These are phyloP conservation scores for Cetonia aurata DNA, from an alignment of 2,888 invertebrate genomes.

Conservation along the genomic window DNA sequence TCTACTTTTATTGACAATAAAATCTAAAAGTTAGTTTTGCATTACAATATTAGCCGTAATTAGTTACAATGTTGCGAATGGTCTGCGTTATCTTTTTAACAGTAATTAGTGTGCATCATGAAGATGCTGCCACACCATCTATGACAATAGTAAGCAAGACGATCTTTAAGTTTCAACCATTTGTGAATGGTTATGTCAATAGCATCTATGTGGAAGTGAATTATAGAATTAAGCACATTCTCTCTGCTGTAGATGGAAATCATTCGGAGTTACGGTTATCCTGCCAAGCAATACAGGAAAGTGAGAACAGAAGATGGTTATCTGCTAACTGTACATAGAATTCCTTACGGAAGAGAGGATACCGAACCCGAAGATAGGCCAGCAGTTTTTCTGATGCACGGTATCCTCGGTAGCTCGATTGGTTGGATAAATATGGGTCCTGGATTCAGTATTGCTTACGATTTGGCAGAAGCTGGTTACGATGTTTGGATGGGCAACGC, in stretches of 20 bases:
- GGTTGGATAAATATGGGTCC: conserved; percentile 82
- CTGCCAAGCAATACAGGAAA: conserved; percentile 71
- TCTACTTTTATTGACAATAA: too few relatives aligned
- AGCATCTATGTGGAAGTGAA: too few relatives aligned
- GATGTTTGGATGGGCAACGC: conserved; percentile 88
- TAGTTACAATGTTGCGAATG: too few relatives aligned
- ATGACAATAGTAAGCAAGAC: too few relatives aligned
- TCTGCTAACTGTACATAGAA: conserved; percentile 81
- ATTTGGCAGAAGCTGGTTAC: conserved; percentile 77
- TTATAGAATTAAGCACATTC: too few relatives aligned
- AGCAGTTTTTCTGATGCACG: conserved; percentile 77
- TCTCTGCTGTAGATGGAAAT: conserved; percentile 7
- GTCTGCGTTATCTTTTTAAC: too few relatives aligned
- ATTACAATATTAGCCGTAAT: too few relatives aligned
- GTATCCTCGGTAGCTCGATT: conserved; percentile 79
- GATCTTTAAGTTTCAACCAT: too few relatives aligned
- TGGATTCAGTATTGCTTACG: conserved; percentile 70
- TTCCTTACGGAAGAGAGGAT: conserved; percentile 69
- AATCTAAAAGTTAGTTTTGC: too few relatives aligned
- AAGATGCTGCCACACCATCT: too few relatives aligned
- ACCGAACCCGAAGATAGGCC: conserved; percentile 60
- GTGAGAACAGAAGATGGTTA: conserved; percentile 82
- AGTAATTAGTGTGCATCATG: too few relatives aligned
- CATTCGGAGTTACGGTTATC: conserved; percentile 69
- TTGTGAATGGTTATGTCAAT: too few relatives aligned